Percentiles rank a stretch among this genome's conserved stretches.
Conservation (phyloP, 2,797 vertebrate species). For the Centropyge bicolor region DNA sequence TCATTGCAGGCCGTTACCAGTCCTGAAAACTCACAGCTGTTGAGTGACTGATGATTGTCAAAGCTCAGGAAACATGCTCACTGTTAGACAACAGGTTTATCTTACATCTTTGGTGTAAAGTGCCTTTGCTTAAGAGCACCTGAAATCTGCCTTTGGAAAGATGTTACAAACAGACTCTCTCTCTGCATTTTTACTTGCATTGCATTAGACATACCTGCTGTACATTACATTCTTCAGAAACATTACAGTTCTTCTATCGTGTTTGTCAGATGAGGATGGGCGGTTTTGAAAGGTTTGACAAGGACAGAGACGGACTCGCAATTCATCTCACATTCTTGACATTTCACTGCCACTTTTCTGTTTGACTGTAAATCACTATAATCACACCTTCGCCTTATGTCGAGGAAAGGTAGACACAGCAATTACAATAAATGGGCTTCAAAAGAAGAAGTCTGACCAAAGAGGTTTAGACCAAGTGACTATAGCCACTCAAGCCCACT, state of each 20-base stretch:
- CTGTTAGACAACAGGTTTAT: not conserved
- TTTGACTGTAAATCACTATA: constrained; percentile 10
- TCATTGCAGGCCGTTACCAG: not conserved
- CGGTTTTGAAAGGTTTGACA: not conserved
- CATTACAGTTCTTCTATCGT: not conserved
- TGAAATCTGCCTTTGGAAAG: too few relatives aligned
- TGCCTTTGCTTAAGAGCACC: not conserved
- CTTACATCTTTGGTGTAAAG: not conserved
- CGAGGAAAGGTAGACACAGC: not conserved
- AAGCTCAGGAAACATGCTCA: not conserved
- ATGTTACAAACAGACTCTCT: not conserved
- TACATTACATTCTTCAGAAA: too few relatives aligned
- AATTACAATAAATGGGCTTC: not conserved
- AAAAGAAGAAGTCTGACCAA: not conserved
- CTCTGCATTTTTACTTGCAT: not conserved
- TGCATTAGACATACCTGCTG: not conserved
- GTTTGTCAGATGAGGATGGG: not conserved
- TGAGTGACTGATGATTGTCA: not conserved
- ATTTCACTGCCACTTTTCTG: not conserved
- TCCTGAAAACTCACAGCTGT: not conserved
- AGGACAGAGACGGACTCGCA: not conserved
- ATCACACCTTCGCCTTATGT: not conserved
- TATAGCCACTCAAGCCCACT: not conserved
- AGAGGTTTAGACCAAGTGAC: not conserved
- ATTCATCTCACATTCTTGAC: constrained; percentile 1